phyloP scores from a whole-genome alignment of 2,888 invertebrate genomes.

The Lottia scabra region DNA sequence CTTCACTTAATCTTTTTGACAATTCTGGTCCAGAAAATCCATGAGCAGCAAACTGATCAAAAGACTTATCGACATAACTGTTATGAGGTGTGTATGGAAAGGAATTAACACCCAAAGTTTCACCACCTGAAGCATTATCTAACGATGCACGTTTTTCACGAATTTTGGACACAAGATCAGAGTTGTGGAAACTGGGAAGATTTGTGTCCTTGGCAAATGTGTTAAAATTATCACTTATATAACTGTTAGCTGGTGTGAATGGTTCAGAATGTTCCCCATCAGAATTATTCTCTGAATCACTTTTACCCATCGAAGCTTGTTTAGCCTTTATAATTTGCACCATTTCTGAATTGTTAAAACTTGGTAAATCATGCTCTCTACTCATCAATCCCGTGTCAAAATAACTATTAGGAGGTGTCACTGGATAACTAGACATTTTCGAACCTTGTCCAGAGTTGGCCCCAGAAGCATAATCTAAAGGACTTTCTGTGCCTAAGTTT shows the following conservation, averaged over 20 bases:
- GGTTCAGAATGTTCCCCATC: conserved; percentile 28
- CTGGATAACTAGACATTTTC: conserved; percentile 45
- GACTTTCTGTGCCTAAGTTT: conserved; percentile 18
- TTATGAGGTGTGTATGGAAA: conserved; percentile 69
- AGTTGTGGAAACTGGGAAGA: conserved; percentile 67
- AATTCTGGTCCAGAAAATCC: not conserved
- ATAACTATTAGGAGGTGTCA: conserved; percentile 68
- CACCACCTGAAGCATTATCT: conserved; percentile 21
- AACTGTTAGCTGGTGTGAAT: conserved; percentile 55
- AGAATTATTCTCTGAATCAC: conserved; percentile 6
- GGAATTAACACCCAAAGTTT: conserved; percentile 17
- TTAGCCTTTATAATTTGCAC: conserved; percentile 69
- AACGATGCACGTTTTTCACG: conserved; percentile 60
- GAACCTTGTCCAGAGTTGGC: conserved; percentile 33
- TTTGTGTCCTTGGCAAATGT: conserved; percentile 31
- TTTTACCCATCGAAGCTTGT: conserved; percentile 58
- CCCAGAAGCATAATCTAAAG: conserved; percentile 26
- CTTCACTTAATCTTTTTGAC: not conserved
- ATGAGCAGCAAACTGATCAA: conserved; percentile 1
- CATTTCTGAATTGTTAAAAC: conserved; percentile 71
- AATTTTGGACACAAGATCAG: conserved; percentile 69
- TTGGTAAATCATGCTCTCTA: conserved; percentile 58
- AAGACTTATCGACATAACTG: conserved; percentile 61
- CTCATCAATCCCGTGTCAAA: conserved; percentile 43
- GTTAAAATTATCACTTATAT: conserved; percentile 30